Percentiles rank a stretch among this genome's conserved stretches.
phyloP scores from a whole-genome alignment of 2,888 invertebrate species.

The Caenorhabditis auriculariae region DNA sequence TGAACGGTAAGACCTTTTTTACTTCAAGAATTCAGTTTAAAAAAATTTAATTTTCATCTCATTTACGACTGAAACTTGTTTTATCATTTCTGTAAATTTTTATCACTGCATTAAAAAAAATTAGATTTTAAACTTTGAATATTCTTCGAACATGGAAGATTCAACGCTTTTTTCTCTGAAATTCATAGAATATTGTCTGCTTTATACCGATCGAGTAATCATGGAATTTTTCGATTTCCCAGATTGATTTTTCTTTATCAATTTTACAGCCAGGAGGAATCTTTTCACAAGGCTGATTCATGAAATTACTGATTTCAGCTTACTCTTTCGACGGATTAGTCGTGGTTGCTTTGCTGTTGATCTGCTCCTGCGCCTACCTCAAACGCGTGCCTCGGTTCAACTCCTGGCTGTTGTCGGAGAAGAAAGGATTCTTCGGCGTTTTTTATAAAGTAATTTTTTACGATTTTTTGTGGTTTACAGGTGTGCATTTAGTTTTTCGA shows the following conservation, averaged over 20 bases:
- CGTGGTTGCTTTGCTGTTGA: constrained; percentile 65
- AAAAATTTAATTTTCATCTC: too few relatives aligned
- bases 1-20: too few relatives aligned
- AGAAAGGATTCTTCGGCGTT: constrained; percentile 66
- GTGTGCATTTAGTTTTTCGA: too few relatives aligned
- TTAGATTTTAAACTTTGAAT: too few relatives aligned
- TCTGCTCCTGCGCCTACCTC: constrained; percentile 67
- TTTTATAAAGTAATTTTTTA: constrained; percentile 66
- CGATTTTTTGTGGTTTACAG: background rate
- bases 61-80: too few relatives aligned
- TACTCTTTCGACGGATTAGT: constrained; percentile 66
- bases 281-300: too few relatives aligned
- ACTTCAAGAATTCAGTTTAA: too few relatives aligned
- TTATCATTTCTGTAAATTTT: too few relatives aligned
- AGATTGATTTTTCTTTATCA: background rate
- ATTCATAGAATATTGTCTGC: too few relatives aligned
- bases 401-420: constrained; percentile 66
- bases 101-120: too few relatives aligned
- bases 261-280: constrained; percentile 25
- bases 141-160: too few relatives aligned
- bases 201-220: background rate
- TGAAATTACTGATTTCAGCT: constrained; percentile 19
- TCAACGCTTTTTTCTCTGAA: too few relatives aligned
- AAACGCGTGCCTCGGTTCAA: constrained; percentile 65
- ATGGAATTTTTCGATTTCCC: background rate